phyloP scores from a whole-genome alignment of 2,797 vertebrate species.

The Cyclura pinguis region DNA sequence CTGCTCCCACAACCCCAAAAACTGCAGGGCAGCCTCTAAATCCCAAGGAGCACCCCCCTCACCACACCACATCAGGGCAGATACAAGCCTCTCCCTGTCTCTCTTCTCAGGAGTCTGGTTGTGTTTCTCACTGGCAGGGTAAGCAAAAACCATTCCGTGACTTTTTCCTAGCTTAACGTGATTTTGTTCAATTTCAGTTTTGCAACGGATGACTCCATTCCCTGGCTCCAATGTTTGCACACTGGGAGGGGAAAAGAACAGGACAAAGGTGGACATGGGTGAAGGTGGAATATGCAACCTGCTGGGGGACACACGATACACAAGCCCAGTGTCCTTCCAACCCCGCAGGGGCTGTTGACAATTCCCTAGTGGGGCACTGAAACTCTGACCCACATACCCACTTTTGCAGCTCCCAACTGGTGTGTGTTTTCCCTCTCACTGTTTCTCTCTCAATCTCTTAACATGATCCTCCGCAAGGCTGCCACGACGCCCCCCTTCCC shows the following conservation, averaged over 20 bases:
- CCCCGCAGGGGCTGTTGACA: not conserved
- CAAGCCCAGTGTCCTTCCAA: not conserved
- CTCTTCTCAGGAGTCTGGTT: too few species aligned
- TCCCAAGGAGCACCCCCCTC: not conserved
- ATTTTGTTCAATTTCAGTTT: too few species aligned
- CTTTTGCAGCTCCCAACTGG: not conserved
- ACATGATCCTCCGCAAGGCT: not conserved
- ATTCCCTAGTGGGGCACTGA: not conserved
- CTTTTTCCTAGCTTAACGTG: not conserved
- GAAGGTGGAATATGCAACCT: too few species aligned
- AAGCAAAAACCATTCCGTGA: not conserved
- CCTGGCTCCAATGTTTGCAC: not conserved
- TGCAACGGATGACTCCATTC: not conserved
- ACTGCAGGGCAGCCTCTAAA: not conserved
- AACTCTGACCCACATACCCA: constrained; percentile 31
- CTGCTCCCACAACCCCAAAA: not conserved
- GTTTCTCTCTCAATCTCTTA: not conserved
- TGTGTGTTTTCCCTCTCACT: not conserved
- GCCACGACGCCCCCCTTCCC: not conserved
- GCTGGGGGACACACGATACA: too few species aligned
- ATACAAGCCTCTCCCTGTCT: too few species aligned
- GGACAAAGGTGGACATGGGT: not conserved
- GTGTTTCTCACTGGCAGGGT: too few species aligned
- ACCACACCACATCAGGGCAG: not conserved
- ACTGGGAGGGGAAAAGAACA: too few species aligned